Evolutionary conservation across 2,113 vertebrate genomes (phyloP).

Genomic region (Colaptes auratus): DNA sequence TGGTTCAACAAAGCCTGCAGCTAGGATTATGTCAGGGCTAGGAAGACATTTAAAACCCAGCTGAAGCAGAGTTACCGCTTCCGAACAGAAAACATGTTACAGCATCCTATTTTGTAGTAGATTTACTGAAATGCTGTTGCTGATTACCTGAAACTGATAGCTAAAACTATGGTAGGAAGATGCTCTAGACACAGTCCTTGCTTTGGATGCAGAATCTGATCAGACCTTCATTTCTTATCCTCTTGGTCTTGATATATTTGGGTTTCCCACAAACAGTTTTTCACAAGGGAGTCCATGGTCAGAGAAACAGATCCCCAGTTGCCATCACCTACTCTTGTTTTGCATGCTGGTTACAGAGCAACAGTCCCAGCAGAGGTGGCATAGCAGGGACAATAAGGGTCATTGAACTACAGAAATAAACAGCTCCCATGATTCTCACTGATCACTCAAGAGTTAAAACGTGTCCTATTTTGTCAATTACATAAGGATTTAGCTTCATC

Average conservation of each 20-base stretch:
- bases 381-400: background rate
- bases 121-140: background rate
- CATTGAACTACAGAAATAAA: background rate
- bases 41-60: slow-evolving; percentile 47
- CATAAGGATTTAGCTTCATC: background rate
- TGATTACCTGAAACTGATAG: background rate
- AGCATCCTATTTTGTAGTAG: background rate
- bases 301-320: background rate
- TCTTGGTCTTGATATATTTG: background rate
- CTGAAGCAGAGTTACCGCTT: slow-evolving; percentile 19
- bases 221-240: background rate
- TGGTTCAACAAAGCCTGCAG: slow-evolving; percentile 60
- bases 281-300: background rate
- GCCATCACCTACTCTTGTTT: background rate
- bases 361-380: background rate
- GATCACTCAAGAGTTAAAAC: background rate
- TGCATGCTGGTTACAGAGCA: background rate
- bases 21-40: slow-evolving; percentile 60
- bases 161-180: background rate
- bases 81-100: slow-evolving; percentile 14
- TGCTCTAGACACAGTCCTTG: background rate
- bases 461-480: background rate
- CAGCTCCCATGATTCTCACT: background rate
- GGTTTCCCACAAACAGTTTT: background rate
- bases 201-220: background rate